Evolutionary conservation across 2,113 vertebrate genomes (phyloP).

Genomic region (Ascaphus truei): DNA sequence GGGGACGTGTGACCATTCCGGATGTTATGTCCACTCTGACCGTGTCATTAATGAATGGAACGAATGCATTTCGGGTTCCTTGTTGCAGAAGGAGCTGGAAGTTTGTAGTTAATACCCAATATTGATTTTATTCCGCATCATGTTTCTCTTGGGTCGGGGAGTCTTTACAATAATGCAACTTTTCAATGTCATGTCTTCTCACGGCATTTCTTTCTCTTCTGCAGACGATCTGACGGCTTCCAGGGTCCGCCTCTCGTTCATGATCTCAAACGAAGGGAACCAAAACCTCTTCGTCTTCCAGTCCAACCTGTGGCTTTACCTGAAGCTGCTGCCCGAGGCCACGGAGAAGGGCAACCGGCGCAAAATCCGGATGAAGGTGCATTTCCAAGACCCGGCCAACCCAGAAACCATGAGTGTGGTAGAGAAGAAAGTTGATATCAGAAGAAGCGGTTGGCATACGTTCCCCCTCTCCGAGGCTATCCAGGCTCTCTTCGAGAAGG

Average conservation of each 20-base stretch:
- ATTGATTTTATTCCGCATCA: too few species aligned
- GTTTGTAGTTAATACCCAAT: too few species aligned
- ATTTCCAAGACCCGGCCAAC: slow-evolving; percentile 77
- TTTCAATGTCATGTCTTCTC: too few species aligned
- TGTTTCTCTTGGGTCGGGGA: too few species aligned
- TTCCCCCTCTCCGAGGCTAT: slow-evolving; percentile 90
- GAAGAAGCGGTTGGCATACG: slow-evolving; percentile 96
- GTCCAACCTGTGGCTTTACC: slow-evolving; percentile 95
- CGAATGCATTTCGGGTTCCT: too few species aligned
- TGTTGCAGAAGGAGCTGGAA: too few species aligned
- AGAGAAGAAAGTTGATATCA: slow-evolving; percentile 93
- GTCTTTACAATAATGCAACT: too few species aligned
- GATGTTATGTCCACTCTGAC: too few species aligned
- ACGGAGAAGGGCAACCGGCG: slow-evolving; percentile 84
- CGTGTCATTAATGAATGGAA: too few species aligned
- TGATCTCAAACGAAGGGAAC: slow-evolving; percentile 95
- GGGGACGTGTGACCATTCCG: too few species aligned
- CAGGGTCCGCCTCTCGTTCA: slow-evolving; percentile 84
- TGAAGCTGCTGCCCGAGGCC: slow-evolving; percentile 83
- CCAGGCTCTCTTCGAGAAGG: slow-evolving; percentile 80
- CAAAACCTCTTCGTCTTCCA: slow-evolving; percentile 93
- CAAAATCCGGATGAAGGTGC: slow-evolving; percentile 89
- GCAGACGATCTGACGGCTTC: slow-evolving; percentile 82
- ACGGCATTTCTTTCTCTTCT: slow-evolving; percentile 49
- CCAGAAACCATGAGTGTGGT: slow-evolving; percentile 78